Conservation (phyloP, 2,113 vertebrate species). For the Atherinomorus stipes region DNA sequence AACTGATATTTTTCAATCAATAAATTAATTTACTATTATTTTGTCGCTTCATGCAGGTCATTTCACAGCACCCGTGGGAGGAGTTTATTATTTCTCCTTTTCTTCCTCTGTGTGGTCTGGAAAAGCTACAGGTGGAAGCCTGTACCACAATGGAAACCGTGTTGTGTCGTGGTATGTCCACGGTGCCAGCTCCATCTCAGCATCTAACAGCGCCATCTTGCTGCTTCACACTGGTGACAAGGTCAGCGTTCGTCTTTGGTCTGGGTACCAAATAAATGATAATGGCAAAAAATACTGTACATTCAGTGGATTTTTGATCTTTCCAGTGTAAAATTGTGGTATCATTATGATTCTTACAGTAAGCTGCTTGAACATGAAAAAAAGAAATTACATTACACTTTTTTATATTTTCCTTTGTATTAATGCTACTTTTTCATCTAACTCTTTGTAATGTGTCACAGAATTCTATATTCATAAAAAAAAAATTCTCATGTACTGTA, state of each 20-base stretch:
- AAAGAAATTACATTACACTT: too few species aligned
- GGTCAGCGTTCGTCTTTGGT: constrained; percentile 25
- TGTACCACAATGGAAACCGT: accelerated
- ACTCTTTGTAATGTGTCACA: too few species aligned
- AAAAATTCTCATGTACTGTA: too few species aligned
- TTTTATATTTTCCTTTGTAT: too few species aligned
- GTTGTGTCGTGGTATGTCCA: not conserved
- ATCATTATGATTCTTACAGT: not conserved
- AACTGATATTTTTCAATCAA: too few species aligned
- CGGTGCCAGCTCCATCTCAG: not conserved
- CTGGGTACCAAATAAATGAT: accelerated
- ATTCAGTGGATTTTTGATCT: constrained; percentile 48
- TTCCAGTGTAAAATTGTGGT: not conserved
- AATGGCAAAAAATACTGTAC: accelerated
- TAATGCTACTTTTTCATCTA: too few species aligned
- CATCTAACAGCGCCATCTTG: constrained; percentile 21
- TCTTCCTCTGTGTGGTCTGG: accelerated
- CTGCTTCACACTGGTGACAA: constrained; percentile 20
- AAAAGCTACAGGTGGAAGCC: not conserved
- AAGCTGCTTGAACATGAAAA: too few species aligned
- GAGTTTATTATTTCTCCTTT: constrained; percentile 40
- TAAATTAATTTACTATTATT: too few species aligned
- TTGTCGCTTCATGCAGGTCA: not conserved
- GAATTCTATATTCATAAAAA: too few species aligned
- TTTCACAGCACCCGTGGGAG: constrained; percentile 43